Base-by-base conservation (phyloP, 1,140 invertebrate genomes). In the Bicyclus anynana region DNA sequence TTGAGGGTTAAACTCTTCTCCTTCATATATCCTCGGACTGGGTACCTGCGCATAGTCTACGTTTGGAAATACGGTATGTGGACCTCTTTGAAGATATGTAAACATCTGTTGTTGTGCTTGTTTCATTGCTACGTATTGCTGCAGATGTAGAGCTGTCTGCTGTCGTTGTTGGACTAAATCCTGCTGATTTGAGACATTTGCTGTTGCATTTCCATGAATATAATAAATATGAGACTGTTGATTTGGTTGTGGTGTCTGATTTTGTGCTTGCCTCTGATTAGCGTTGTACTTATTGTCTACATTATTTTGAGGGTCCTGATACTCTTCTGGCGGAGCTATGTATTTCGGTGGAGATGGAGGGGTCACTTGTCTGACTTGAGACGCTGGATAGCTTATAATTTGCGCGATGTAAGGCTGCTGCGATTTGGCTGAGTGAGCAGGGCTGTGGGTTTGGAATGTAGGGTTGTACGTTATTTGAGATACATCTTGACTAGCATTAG, bases 381-480 rank as follows among this genome's bases (percentile, higher is more conserved):
- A 87, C 72, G 84, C 84, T 0, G 89, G 89, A 59, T 87, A 90
- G 29, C 84, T 87, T 52, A 89, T 74, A 10, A 90, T 89, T 62
- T 90, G 89, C 18, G 89, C 82, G 58, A 89, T 89, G 50, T 89
- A 90, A 3, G 89, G 89, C 57, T 89, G 87, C 16, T 82, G 77
- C 16, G 71, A 65, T 44, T 87, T 84, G 5, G 74, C 65, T 5
- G 80, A 72, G 59, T 89, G 88, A 16, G 89, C 83, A 2, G 89
- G 89, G 70, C 89, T 90, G 52, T 89, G 86, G 2, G 84, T 89
- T 72, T 90, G 87, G 85, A 90, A 90, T 84, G 89, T 90, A 47
- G 87, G 89, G 47, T 90, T 90, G 57, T 78, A 90, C 1, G 89
- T 90, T 33, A 90, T 84, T 67, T 89, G 89, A 2, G 89, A 89